Base-by-base conservation (phyloP, 2,888 invertebrate species). In the Coelogynopora nodosa region DNA sequence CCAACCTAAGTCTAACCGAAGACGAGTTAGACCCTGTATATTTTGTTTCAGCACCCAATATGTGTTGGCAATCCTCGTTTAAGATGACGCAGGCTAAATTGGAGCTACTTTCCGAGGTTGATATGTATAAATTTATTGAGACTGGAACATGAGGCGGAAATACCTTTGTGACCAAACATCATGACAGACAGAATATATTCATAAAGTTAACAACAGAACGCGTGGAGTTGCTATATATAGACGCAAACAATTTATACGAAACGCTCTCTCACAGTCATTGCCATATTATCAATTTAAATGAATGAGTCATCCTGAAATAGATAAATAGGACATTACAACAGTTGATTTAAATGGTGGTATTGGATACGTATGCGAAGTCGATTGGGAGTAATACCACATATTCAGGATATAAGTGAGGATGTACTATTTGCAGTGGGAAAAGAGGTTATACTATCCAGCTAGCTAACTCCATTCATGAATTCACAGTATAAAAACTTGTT, bases 221-320 rank as follows among this genome's bases (percentile, higher is more conserved):
- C 5, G 49, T 49, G 5, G 5, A 49, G 18, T 13, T 49, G 18
- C 18, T 49, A 49, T 49, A 49, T 49, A 49, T 49, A 13, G 49
- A 49, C 29, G 81, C 81, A 28, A 80, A 80, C 29, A 80, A 80
- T 80, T 23, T 80, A 5, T 80, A 80, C 29, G 81, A 23, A 80
- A 80, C 23, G 81, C 81, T 27, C 23, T 80, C 5, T 27, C 27
- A n/a, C n/a, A n/a, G 5, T 5, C 81, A 10, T 28, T 80, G 23
- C 29, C 81, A 18, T 23, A 80, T 5, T 27, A 5, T 13, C 5
- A 27, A 5, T 80, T 80, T 80, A 10, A 28, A 80, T 80, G 81
- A 23, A 49, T 49, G 49, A 13, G 49, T 49, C 10, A 5, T 13
- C 10, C 5, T 49, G 23, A n/a, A 27, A n/a, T 28, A 5, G 81